Conservation (phyloP, 37 sponge, comb jelly and placozoan species). For the Crambe crambe region DNA sequence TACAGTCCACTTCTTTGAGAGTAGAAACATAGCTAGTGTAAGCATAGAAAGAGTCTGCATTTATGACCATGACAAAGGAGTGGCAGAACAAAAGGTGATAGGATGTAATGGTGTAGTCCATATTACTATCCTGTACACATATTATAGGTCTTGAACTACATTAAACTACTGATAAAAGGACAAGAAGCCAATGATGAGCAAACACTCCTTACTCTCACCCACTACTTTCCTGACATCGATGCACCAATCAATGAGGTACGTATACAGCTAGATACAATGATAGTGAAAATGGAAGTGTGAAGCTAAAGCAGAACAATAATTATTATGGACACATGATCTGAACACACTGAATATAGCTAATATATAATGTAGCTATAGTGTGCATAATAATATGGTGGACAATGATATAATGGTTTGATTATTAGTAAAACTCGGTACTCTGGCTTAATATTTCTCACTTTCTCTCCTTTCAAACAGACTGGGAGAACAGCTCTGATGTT, state of each 20-base stretch:
- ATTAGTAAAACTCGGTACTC: background rate
- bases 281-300: background rate
- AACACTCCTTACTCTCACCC: background rate
- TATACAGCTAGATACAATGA: background rate
- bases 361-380: too few relatives aligned
- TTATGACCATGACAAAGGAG: background rate
- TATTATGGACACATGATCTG: background rate
- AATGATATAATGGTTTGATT: background rate
- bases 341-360: background rate
- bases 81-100: background rate
- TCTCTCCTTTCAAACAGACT: too few relatives aligned
- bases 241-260: background rate
- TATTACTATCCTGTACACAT: background rate
- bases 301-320: background rate
- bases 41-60: background rate
- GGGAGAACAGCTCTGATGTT: slow-evolving; percentile 2
- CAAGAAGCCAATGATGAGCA: background rate
- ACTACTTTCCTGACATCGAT: background rate
- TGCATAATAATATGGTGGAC: too few relatives aligned
- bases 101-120: background rate
- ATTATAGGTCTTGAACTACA: background rate
- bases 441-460: background rate
- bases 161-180: background rate
- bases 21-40: background rate
- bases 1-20: background rate